Evolutionary conservation across 1,140 invertebrate genomes (phyloP).

Genomic region (Drosophila parvula): DNA sequence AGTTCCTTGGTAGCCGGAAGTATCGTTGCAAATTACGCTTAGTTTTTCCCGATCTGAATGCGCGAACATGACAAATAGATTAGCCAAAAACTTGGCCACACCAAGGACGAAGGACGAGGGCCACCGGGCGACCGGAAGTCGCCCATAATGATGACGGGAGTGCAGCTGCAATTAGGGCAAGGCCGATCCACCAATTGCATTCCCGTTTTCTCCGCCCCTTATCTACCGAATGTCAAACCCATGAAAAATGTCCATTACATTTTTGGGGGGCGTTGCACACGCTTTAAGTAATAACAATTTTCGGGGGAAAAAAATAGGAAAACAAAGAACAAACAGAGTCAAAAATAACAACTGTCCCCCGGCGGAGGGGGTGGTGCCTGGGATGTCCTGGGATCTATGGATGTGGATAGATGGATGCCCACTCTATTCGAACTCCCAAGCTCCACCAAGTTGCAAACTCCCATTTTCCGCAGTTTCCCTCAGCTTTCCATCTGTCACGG

Average conservation of each 20-base stretch:
- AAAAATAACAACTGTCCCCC: slow-evolving; percentile 46
- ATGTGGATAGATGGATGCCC: not conserved
- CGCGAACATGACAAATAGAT: slow-evolving; percentile 79
- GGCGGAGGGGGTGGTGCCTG: not conserved
- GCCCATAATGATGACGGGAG: slow-evolving; percentile 70
- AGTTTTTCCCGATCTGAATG: slow-evolving; percentile 63
- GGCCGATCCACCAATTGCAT: not conserved
- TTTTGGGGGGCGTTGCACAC: too few relatives aligned
- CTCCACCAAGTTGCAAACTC: not conserved
- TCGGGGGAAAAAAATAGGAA: slow-evolving; percentile 24
- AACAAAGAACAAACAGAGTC: slow-evolving; percentile 43
- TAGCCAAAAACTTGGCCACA: slow-evolving; percentile 60
- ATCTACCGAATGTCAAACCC: slow-evolving; percentile 58
- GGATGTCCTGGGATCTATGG: slow-evolving; percentile 59
- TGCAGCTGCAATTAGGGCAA: slow-evolving; percentile 58
- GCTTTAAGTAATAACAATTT: slow-evolving; percentile 74
- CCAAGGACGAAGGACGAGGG: not conserved
- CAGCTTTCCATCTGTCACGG: slow-evolving; percentile 60
- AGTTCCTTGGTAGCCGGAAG: slow-evolving; percentile 29
- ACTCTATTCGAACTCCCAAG: not conserved
- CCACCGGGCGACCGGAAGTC: slow-evolving; percentile 17
- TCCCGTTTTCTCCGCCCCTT: not conserved
- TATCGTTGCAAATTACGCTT: slow-evolving; percentile 77
- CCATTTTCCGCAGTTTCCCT: not conserved
- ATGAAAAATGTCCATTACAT: slow-evolving; percentile 63